These are phyloP conservation scores for Amia ocellicauda DNA, from an alignment of 2,113 vertebrate species.

Conservation along the genomic window DNA sequence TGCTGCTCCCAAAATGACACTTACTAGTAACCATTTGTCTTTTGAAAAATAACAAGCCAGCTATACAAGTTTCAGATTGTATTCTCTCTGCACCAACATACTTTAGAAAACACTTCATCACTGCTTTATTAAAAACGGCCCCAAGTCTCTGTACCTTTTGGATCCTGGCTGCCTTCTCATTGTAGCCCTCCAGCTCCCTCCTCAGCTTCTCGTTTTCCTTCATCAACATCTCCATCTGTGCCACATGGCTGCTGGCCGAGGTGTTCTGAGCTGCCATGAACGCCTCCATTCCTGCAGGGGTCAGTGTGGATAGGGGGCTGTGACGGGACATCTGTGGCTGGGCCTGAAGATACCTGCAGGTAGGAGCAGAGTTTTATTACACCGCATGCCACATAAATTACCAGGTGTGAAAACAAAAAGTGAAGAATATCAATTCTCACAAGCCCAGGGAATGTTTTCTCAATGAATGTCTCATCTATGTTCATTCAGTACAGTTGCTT, in stretches of 20 bases:
- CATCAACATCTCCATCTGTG: constrained; percentile 68
- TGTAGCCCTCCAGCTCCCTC: constrained; percentile 75
- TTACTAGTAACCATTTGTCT: constrained; percentile 14
- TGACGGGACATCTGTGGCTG: constrained; percentile 60
- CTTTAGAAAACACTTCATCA: neutral
- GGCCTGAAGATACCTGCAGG: constrained; percentile 70
- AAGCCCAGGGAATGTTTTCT: too few species aligned
- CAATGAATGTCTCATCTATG: too few species aligned
- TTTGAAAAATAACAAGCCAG: constrained; percentile 21
- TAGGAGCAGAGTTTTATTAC: constrained; percentile 26
- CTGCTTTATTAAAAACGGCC: neutral
- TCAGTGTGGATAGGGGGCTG: constrained; percentile 52
- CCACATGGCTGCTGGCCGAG: constrained; percentile 54
- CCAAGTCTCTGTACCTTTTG: constrained; percentile 77
- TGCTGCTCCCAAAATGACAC: too few species aligned
- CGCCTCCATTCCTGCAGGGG: constrained; percentile 60
- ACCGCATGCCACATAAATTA: neutral
- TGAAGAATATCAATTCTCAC: neutral
- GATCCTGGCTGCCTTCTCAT: constrained; percentile 76
- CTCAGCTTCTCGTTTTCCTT: constrained; percentile 82
- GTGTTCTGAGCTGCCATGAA: constrained; percentile 45
- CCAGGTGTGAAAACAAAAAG: neutral
- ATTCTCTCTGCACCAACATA: neutral
- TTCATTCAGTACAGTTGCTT: too few species aligned
- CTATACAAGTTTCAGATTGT: too few species aligned